A percentile compares a stretch with the other conserved stretches of the same genome.
Evolutionary conservation across 2,797 vertebrate species (phyloP).

Genomic region (Apogon hyalosoma): DNA sequence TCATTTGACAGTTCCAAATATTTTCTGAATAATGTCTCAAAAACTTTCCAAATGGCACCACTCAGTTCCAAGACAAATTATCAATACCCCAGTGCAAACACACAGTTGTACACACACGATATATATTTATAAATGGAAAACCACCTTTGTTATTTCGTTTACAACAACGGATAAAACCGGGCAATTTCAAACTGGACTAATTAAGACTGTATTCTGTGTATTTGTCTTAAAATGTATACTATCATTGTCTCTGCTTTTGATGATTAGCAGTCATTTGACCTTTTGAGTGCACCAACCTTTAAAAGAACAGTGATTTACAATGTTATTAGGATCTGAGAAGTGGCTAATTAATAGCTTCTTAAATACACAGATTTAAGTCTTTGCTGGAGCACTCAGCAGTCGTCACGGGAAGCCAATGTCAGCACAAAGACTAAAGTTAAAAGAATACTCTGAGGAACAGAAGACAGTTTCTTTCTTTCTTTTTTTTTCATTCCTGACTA

Average conservation of each 20-base stretch:
- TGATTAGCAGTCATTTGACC: conserved; percentile 40
- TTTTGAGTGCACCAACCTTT: conserved; percentile 55
- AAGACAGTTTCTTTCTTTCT: conserved; percentile 4
- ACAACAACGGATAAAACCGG: neutral
- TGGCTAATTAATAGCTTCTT: conserved; percentile 66
- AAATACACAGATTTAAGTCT: conserved; percentile 62
- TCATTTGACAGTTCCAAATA: conserved; percentile 28
- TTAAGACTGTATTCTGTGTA: neutral
- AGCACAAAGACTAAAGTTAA: conserved; percentile 36
- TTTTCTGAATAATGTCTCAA: conserved; percentile 13
- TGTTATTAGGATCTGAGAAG: conserved; percentile 52
- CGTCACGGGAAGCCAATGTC: conserved; percentile 49
- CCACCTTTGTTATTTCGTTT: neutral
- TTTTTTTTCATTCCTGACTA: conserved; percentile 4
- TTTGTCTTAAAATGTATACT: conserved; percentile 25
- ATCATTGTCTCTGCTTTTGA: conserved; percentile 39
- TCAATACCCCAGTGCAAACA: neutral
- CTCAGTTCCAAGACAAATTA: neutral
- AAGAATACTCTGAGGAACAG: conserved; percentile 26
- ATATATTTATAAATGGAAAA: neutral
- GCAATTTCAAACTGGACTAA: conserved; percentile 22
- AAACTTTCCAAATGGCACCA: conserved; percentile 20
- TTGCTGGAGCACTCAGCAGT: conserved; percentile 44
- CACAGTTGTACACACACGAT: neutral
- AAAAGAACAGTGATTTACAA: conserved; percentile 68